phyloP scores from a whole-genome alignment of 2,888 invertebrate species.

The Busseola fusca region DNA sequence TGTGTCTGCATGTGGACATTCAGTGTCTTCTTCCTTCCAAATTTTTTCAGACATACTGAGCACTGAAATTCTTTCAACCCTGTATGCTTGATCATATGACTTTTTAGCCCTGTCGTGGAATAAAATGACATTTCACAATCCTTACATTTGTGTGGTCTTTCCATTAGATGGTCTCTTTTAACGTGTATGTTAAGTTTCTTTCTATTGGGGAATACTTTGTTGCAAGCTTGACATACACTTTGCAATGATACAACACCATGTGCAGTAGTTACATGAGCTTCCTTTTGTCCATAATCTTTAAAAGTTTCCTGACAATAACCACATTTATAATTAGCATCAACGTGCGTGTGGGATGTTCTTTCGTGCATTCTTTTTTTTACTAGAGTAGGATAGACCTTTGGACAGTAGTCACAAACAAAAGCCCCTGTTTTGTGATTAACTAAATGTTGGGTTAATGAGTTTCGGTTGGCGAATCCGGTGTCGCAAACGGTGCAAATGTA shows the following conservation, averaged over 20 bases:
- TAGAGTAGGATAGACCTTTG: constrained; percentile 76
- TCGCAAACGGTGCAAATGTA: constrained; percentile 66
- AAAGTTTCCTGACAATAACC: constrained; percentile 68
- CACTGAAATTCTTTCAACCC: constrained; percentile 78
- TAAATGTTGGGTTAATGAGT: constrained; percentile 56
- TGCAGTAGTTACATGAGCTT: constrained; percentile 61
- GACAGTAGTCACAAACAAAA: constrained; percentile 74
- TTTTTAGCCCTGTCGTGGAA: constrained; percentile 70
- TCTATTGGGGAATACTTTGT: constrained; percentile 62
- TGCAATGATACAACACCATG: constrained; percentile 60
- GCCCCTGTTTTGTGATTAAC: constrained; percentile 66
- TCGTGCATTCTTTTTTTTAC: constrained; percentile 78
- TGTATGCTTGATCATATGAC: constrained; percentile 81
- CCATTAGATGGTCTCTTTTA: constrained; percentile 66
- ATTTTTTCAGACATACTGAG: constrained; percentile 71
- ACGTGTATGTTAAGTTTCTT: constrained; percentile 63
- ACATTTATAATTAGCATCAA: constrained; percentile 61
- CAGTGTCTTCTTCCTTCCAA: constrained; percentile 73
- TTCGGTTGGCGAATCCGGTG: constrained; percentile 67
- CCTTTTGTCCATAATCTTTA: constrained; percentile 65
- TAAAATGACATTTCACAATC: constrained; percentile 61
- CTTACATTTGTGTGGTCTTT: constrained; percentile 57
- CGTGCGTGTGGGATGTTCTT: constrained; percentile 62
- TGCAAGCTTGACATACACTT: constrained; percentile 68
- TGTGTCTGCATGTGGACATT: constrained; percentile 74